Conservation (phyloP, 2,888 invertebrate genomes). For the Drosophila gaucha region DNA sequence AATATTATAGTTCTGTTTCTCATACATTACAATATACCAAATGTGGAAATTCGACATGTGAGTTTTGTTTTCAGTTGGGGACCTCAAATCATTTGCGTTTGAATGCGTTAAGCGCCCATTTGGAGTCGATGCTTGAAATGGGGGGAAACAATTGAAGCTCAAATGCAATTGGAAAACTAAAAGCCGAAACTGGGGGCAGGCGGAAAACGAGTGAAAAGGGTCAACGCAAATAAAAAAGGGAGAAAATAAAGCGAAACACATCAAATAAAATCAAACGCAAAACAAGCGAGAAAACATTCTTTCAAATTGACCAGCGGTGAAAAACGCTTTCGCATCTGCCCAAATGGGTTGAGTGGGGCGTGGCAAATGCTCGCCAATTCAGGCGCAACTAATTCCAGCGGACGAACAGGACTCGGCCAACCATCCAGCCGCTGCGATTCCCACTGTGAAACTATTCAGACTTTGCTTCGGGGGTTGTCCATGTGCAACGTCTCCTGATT, state of each 20-base stretch:
- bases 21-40: not conserved
- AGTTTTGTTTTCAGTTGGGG: not conserved
- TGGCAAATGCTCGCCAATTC: constrained; percentile 76
- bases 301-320: constrained; percentile 71
- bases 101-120: constrained; percentile 42
- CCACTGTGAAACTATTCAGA: constrained; percentile 54
- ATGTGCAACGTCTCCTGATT: constrained; percentile 31
- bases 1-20: not conserved
- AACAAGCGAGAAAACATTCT: constrained; percentile 78
- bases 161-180: constrained; percentile 58
- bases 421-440: constrained; percentile 17
- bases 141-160: constrained; percentile 38
- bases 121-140: constrained; percentile 7
- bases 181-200: constrained; percentile 10
- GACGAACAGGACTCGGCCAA: constrained; percentile 4
- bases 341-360: constrained; percentile 27
- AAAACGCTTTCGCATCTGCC: constrained; percentile 47
- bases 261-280: constrained; percentile 79
- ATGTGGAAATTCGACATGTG: constrained; percentile 18
- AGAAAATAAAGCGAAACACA: constrained; percentile 59
- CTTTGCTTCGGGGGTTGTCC: constrained; percentile 4
- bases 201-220: constrained; percentile 42
- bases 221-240: constrained; percentile 23
- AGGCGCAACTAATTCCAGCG: constrained; percentile 80
- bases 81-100: constrained; percentile 61